phyloP scores from a whole-genome alignment of 2,113 vertebrate genomes.

The Anser cygnoides region DNA sequence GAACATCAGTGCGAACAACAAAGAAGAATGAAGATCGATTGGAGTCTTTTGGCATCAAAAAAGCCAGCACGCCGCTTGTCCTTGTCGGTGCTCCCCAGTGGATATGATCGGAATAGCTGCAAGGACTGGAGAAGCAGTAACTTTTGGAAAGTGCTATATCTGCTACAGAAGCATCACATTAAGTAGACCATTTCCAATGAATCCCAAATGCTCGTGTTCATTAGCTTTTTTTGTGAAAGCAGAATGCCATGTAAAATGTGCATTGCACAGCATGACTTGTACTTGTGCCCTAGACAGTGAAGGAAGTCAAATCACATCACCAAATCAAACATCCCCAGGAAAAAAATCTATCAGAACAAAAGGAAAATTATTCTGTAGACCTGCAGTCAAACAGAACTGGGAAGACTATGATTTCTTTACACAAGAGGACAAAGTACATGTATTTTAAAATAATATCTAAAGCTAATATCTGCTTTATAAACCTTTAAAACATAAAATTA shows the following conservation, averaged over 20 bases:
- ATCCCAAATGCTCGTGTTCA: constrained; percentile 33
- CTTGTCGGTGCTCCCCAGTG: constrained; percentile 22
- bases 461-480: constrained; percentile 47
- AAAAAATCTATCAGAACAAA: not conserved
- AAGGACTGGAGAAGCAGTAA: constrained; percentile 47
- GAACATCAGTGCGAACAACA: not conserved
- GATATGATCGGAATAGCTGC: constrained; percentile 22
- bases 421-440: not conserved
- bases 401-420: not conserved
- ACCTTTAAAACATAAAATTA: constrained; percentile 52
- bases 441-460: constrained; percentile 49
- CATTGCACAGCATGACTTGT: not conserved
- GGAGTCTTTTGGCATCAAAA: constrained; percentile 8
- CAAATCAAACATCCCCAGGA: not conserved
- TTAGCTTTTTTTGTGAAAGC: constrained; percentile 27
- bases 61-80: not conserved
- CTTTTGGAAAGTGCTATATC: constrained; percentile 8
- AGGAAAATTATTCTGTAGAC: not conserved
- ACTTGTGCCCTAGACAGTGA: not conserved
- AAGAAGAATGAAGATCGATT: constrained; percentile 30
- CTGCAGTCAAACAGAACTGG: not conserved
- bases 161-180: constrained; percentile 39
- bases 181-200: constrained; percentile 51
- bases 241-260: constrained; percentile 22
- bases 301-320: not conserved